Evolutionary conservation across 1,140 invertebrate genomes (phyloP).

Genomic region (Zaprionus taronus): DNA sequence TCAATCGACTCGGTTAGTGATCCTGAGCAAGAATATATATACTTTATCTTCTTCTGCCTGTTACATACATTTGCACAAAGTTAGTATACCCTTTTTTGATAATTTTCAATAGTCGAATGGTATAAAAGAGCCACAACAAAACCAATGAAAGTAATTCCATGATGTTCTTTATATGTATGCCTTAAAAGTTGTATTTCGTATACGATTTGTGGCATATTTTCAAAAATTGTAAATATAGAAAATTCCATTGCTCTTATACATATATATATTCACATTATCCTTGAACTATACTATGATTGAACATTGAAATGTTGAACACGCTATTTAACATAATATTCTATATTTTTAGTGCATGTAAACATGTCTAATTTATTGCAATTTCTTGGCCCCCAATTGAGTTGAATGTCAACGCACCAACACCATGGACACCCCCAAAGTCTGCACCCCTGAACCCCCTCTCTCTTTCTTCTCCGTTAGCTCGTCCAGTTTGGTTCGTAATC

Average conservation of each 20-base stretch:
- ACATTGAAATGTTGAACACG: slow-evolving; percentile 18
- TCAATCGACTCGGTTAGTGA: too few relatives aligned
- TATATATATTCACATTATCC: slow-evolving; percentile 47
- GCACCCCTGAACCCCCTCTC: neutral
- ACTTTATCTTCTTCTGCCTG: too few relatives aligned
- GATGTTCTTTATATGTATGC: neutral
- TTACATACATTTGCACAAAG: too few relatives aligned
- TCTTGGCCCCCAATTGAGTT: slow-evolving; percentile 58
- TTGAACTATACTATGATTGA: slow-evolving; percentile 58
- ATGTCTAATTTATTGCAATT: slow-evolving; percentile 72
- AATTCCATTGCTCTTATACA: slow-evolving; percentile 33
- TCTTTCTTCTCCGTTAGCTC: neutral
- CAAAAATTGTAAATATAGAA: slow-evolving; percentile 34
- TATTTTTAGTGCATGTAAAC: slow-evolving; percentile 27
- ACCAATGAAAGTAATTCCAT: neutral
- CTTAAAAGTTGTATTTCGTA: neutral
- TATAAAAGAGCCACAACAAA: neutral
- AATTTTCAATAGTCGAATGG: too few relatives aligned
- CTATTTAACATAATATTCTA: slow-evolving; percentile 4
- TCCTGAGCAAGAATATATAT: too few relatives aligned
- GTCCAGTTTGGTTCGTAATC: slow-evolving; percentile 9
- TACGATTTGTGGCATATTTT: slow-evolving; percentile 32
- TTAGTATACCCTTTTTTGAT: too few relatives aligned
- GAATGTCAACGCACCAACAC: slow-evolving; percentile 58
- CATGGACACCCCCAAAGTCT: slow-evolving; percentile 45